These are phyloP conservation scores for Agriotes lineatus DNA, from an alignment of 2,888 invertebrate genomes.

Conservation along the genomic window DNA sequence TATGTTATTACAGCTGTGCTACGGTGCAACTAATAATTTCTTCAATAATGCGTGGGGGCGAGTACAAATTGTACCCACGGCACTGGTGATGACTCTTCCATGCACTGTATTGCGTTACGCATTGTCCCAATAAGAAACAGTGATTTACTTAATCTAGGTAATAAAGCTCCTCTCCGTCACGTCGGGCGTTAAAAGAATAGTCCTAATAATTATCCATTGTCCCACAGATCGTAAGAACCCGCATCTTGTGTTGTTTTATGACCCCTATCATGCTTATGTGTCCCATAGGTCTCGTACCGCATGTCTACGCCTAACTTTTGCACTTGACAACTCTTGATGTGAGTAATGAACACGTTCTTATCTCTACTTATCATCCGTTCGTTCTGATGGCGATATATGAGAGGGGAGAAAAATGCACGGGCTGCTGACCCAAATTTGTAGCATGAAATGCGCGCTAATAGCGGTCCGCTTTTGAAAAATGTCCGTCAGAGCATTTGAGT, in stretches of 20 bases:
- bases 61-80: too few species aligned
- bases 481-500: too few species aligned
- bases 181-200: slow-evolving; percentile 40
- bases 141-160: slow-evolving; percentile 33
- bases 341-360: slow-evolving; percentile 55
- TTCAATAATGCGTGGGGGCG: too few species aligned
- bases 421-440: slow-evolving; percentile 36
- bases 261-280: slow-evolving; percentile 52
- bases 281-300: slow-evolving; percentile 51
- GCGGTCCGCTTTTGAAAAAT: too few species aligned
- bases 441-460: too few species aligned
- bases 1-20: too few species aligned
- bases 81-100: too few species aligned
- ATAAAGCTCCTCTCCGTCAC: slow-evolving; percentile 21
- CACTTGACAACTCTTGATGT: slow-evolving; percentile 55
- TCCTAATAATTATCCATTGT: slow-evolving; percentile 42
- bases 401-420: slow-evolving; percentile 27
- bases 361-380: slow-evolving; percentile 48
- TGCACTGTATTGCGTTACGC: not conserved
- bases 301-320: slow-evolving; percentile 54
- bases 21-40: too few species aligned
- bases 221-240: slow-evolving; percentile 51
- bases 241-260: slow-evolving; percentile 53
- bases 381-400: slow-evolving; percentile 36
- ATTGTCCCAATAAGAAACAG: slow-evolving; percentile 18